Evolutionary conservation across 2,888 invertebrate genomes (phyloP), one percentile per base, ranked within the genome.

Genomic region (Pomacea canaliculata): DNA sequence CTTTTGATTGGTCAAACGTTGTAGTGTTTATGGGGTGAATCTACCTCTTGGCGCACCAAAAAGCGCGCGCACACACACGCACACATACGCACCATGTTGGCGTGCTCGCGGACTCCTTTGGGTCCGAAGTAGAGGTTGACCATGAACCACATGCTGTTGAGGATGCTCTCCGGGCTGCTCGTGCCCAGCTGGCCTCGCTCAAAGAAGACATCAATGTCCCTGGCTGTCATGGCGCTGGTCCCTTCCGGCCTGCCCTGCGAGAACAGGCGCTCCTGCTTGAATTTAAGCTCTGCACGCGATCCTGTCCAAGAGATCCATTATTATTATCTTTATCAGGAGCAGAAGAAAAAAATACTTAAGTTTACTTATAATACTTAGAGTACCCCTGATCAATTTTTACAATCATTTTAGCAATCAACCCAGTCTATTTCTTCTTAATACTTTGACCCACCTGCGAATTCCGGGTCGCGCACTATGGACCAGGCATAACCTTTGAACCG

Each of bases 121-220:
- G 66, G 37, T 18, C 81, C 79, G 75, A 81, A 81, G 51, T 72
- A 66, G 46, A 79, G 60, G 68, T 68, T 73, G 71, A 79, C 76
- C 73, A 78, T 78, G 16, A 78, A 63, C 81, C 81, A 81, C 19
- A 81, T 46, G 12, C 77, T 78, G 71, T 81, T 79, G 10, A 81
- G 27, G 1, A 79, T 49, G 23, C 70, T 46, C 8, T 72, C 75
- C 5, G 81, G 73, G 18, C 46, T 71, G 9, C 49, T 12, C 23
- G 27, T 48, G 63, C 81, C 79, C 8, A 81, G 75, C n/a, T 73
- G 62, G 7, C 63, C 62, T 18, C 65, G 73, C 19, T 68, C 60
- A 49, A 77, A 80, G 48, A 80, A 72, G 16, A 69, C 60, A 13
- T 79, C 49, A 19, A 81, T 76, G 46, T 78, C 80, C 1, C 73